phyloP scores from a whole-genome alignment of 1,140 invertebrate species.

The Panulirus ornatus region DNA sequence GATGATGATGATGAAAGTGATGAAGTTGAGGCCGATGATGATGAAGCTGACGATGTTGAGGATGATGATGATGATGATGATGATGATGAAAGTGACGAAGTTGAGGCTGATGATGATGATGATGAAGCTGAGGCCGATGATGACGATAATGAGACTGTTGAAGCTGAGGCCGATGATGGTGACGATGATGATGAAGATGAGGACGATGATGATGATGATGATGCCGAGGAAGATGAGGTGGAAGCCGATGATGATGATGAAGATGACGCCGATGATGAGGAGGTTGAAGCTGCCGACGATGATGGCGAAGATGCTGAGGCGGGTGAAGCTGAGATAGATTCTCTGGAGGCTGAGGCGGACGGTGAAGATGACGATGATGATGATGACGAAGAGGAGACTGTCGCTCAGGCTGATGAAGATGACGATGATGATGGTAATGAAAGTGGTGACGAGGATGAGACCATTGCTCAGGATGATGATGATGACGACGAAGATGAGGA shows the following conservation, averaged over 20 bases:
- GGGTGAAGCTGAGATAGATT: neutral
- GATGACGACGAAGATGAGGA: neutral
- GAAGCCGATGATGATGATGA: conserved; percentile 7
- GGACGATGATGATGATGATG: conserved; percentile 6
- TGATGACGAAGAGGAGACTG: neutral
- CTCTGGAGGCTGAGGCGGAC: neutral
- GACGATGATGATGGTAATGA: neutral
- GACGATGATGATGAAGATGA: conserved; percentile 27
- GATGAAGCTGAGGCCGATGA: conserved; percentile 4
- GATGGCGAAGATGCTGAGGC: conserved; percentile 15
- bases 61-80: conserved; percentile 10
- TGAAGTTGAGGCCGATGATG: neutral
- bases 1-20: conserved; percentile 34
- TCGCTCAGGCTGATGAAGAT: neutral
- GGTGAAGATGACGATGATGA: conserved; percentile 5
- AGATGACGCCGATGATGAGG: conserved; percentile 1
- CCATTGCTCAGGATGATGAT: neutral
- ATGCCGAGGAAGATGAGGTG: neutral
- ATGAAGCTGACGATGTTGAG: conserved; percentile 1
- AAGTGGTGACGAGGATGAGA: neutral
- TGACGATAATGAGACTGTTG: neutral
- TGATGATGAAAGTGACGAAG: neutral
- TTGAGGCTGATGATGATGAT: neutral
- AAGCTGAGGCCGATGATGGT: neutral
- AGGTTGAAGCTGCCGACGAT: conserved; percentile 3